These are phyloP conservation scores for Halichoerus grypus DNA, from an alignment of 2,113 vertebrate genomes.

Conservation along the genomic window DNA sequence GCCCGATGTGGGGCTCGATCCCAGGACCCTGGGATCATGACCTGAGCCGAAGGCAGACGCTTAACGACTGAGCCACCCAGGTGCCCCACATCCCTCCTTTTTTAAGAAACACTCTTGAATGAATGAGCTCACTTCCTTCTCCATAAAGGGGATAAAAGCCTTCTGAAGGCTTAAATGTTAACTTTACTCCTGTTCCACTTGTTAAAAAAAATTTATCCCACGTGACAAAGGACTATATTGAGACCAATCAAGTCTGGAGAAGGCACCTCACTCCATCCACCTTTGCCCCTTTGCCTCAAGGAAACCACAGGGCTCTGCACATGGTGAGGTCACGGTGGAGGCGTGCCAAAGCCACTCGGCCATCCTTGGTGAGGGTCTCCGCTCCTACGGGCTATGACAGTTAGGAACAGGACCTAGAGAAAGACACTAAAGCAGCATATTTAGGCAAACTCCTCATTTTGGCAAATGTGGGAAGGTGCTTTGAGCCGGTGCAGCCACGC, in stretches of 20 bases:
- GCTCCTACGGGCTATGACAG: rapidly evolving
- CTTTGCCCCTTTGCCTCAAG: background rate
- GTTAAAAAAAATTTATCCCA: background rate
- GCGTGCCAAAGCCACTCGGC: rapidly evolving
- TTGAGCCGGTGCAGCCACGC: background rate
- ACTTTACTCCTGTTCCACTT: background rate
- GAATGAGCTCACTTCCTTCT: background rate
- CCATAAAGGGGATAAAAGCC: background rate
- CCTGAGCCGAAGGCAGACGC: too few species aligned
- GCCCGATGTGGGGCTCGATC: too few species aligned
- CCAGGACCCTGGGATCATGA: too few species aligned
- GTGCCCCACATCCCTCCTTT: background rate
- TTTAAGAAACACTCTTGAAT: background rate
- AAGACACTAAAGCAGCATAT: rapidly evolving
- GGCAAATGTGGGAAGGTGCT: rapidly evolving
- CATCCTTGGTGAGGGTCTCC: too few species aligned
- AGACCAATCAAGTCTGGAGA: background rate
- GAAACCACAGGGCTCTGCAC: rapidly evolving
- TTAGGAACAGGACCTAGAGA: background rate
- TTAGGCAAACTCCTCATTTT: background rate
- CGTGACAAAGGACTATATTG: background rate
- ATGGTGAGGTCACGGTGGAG: rapidly evolving
- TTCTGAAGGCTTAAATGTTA: background rate
- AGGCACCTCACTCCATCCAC: background rate
- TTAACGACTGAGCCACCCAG: too few species aligned